Evolutionary conservation across 1,140 invertebrate genomes (phyloP), one percentile per base, ranked within the genome.

Genomic region (Ceratosolen fusciceps): DNA sequence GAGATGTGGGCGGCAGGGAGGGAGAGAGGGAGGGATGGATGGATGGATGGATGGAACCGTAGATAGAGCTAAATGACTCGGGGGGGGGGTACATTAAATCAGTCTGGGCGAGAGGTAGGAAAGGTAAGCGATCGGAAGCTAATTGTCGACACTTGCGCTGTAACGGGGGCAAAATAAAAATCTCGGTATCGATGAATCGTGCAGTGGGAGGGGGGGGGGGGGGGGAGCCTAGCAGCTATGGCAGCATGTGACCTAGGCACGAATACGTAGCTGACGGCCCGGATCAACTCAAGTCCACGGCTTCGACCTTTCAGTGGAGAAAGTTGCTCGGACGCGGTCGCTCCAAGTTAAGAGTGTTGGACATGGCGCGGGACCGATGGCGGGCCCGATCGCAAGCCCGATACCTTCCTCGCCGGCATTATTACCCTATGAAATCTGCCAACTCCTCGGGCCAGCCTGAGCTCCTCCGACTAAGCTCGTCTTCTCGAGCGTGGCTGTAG

Each of bases 201-300:
- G 29, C 9, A 34, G 2, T 37, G 12, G n/a, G n/a, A n/a, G n/a
- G n/a, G n/a, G n/a, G n/a, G n/a, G n/a, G n/a, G n/a, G n/a, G n/a
- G n/a, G n/a, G n/a, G n/a, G n/a, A n/a, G n/a, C n/a, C n/a, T n/a
- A n/a, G n/a, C n/a, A n/a, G n/a, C n/a, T n/a, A n/a, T n/a, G n/a
- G 14, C 24, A 43, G 31, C 19, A 43, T 43, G n/a, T 77, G 76
- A 77, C 52, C 76, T 71, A 77, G 76, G 54, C 76, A 72, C 16
- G 47, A 39, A 72, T 72, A 78, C 21, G n/a, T 56, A 14, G 16
- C 8, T 39, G 29, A 77, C 49, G n/a, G n/a, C 31, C 1, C n/a
- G 12, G n/a, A n/a, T 47, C 60, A 26, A 49, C 5, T 34, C 60
- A n/a, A 24, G 26, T 21, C 52, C 29, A 12, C 21, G 43, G 21